phyloP scores from a whole-genome alignment of 2,113 vertebrate species.

The Tricholaema leucomelas region DNA sequence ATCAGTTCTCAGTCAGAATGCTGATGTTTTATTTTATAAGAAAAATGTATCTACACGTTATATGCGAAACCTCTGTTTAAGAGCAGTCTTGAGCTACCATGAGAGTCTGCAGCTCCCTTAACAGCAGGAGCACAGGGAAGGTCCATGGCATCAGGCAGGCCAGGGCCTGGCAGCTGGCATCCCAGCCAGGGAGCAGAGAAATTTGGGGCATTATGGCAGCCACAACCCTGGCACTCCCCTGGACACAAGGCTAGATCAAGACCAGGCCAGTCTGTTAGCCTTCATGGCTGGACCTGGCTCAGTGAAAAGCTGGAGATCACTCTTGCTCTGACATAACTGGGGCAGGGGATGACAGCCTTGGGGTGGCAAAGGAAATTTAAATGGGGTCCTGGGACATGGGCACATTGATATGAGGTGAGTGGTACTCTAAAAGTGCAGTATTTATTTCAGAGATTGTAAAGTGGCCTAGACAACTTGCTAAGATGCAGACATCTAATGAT shows the following conservation, averaged over 20 bases:
- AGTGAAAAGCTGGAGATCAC: accelerated
- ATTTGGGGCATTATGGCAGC: accelerated
- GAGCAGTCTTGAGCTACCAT: neutral
- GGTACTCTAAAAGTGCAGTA: neutral
- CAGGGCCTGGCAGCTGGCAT: neutral
- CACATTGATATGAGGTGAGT: neutral
- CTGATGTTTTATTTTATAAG: neutral
- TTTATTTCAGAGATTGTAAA: neutral
- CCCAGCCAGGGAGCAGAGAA: neutral
- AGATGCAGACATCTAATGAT: neutral
- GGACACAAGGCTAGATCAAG: neutral
- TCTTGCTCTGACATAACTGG: accelerated
- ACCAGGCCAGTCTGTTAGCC: neutral
- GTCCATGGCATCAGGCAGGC: accelerated
- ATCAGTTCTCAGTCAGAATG: neutral
- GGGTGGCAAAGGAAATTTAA: neutral
- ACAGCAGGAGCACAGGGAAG: accelerated
- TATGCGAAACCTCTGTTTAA: neutral
- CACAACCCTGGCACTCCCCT: neutral
- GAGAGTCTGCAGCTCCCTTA: neutral
- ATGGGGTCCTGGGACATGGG: too few species aligned
- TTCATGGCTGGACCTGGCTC: neutral
- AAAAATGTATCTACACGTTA: neutral
- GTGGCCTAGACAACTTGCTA: neutral
- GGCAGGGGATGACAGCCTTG: neutral